A percentile compares a stretch with the other conserved stretches of the same genome.
These are phyloP conservation scores for Sipha maydis DNA, from an alignment of 2,888 invertebrate genomes.

Conservation along the genomic window DNA sequence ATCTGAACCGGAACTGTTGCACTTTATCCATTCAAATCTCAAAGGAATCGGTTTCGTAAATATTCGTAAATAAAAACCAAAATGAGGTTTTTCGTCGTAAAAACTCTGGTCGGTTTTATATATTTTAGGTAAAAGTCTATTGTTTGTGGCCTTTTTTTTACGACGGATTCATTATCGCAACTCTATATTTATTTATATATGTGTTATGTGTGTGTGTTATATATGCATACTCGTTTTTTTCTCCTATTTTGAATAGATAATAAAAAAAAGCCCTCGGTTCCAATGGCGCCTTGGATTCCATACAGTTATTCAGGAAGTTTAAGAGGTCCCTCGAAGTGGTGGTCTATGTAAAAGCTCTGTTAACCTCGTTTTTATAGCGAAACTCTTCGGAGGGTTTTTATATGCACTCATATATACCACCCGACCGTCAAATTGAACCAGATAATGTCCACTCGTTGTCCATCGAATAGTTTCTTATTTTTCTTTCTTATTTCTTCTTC, in stretches of 20 bases:
- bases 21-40: constrained; percentile 56
- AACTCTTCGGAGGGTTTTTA: constrained; percentile 46
- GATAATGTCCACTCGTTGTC: constrained; percentile 52
- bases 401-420: constrained; percentile 33
- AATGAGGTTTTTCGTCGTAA: constrained; percentile 51
- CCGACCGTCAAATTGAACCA: constrained; percentile 52
- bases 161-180: constrained; percentile 59
- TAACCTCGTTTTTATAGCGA: constrained; percentile 56
- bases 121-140: constrained; percentile 56
- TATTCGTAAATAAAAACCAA: constrained; percentile 47
- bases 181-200: background rate
- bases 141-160: constrained; percentile 58
- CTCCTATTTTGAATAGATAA: constrained; percentile 56
- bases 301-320: constrained; percentile 30
- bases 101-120: constrained; percentile 34
- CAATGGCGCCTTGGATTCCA: constrained; percentile 21
- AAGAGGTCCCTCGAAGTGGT: constrained; percentile 48
- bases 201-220: background rate
- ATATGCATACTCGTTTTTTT: constrained; percentile 38
- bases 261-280: constrained; percentile 32
- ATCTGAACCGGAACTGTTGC: constrained; percentile 48
- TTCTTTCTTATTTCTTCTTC: background rate
- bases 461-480: constrained; percentile 38
- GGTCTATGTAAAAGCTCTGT: constrained; percentile 52
- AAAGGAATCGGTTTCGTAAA: constrained; percentile 50